phyloP scores from a whole-genome alignment of 2,113 vertebrate species.

The Indicator maculatus region DNA sequence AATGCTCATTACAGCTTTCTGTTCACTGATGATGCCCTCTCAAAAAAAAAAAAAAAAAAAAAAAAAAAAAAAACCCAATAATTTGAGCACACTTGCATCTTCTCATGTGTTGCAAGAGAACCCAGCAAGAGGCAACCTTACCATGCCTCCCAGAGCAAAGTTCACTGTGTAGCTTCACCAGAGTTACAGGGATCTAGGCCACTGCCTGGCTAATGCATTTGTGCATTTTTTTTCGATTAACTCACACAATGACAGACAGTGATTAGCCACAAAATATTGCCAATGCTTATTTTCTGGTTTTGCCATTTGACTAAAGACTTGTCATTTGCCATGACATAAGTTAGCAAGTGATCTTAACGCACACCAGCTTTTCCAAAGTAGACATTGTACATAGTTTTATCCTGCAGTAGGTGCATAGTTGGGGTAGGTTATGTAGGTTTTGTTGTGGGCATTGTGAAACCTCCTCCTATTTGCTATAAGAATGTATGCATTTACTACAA shows the following conservation, averaged over 20 bases:
- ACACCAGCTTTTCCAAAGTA: not conserved
- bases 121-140: not conserved
- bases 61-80: no score
- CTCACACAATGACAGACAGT: not conserved
- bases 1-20: not conserved
- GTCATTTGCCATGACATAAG: not conserved
- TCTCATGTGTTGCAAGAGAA: not conserved
- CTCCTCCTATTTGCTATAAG: not conserved
- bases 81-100: not conserved
- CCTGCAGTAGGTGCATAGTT: not conserved
- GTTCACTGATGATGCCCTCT: not conserved
- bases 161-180: not conserved
- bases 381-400: not conserved
- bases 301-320: not conserved
- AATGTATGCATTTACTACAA: not conserved
- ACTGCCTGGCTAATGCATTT: not conserved
- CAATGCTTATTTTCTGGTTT: not conserved
- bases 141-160: not conserved
- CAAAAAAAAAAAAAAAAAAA: no score
- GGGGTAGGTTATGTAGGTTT: not conserved
- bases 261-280: not conserved
- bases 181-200: not conserved
- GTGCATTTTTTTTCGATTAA: not conserved
- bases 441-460: not conserved
- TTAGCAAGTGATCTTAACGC: not conserved